These are phyloP conservation scores for Dermochelys coriacea DNA, from an alignment of 2,797 vertebrate genomes.

Conservation along the genomic window DNA sequence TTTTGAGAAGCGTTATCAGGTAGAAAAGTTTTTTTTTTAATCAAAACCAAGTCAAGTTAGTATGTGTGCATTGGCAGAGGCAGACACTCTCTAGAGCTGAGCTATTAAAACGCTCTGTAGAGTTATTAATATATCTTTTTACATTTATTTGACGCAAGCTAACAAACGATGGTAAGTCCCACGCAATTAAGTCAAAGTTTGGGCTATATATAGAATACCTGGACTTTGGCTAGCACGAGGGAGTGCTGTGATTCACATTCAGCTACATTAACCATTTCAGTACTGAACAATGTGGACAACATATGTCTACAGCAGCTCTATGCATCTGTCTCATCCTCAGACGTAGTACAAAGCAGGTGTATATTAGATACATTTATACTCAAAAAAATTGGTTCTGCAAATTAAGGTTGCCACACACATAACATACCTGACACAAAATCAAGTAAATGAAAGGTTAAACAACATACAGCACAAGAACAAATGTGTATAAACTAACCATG, in stretches of 20 bases:
- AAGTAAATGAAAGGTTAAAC: neutral
- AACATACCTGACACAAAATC: neutral
- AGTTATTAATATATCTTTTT: neutral
- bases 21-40: neutral
- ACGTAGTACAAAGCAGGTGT: neutral
- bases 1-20: neutral
- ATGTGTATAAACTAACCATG: neutral
- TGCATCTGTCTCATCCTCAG: neutral
- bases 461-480: neutral
- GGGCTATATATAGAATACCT: conserved; percentile 16
- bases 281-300: neutral
- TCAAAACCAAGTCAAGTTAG: neutral
- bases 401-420: rapidly evolving
- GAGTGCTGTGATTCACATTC: neutral
- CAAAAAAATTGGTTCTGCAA: neutral
- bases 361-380: rapidly evolving
- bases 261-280: neutral
- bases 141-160: neutral
- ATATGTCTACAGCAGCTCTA: rapidly evolving
- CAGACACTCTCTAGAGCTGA: neutral
- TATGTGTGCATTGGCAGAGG: neutral
- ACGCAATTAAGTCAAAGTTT: neutral
- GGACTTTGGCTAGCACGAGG: neutral
- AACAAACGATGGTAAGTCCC: neutral
- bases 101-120: neutral